Conservation (phyloP, 2,888 invertebrate species). For the Eristalis arbustorum region DNA sequence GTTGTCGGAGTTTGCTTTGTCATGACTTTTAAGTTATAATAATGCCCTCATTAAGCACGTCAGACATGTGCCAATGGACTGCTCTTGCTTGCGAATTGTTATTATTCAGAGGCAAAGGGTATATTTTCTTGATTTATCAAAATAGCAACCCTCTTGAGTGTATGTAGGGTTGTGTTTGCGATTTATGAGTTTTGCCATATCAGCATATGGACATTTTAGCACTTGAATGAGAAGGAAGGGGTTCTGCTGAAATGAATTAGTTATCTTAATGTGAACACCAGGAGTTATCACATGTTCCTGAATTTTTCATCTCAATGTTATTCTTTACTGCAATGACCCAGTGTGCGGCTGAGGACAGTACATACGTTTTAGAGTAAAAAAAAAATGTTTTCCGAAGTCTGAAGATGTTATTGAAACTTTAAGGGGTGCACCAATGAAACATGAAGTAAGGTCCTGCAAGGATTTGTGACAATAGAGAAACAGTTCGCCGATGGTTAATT, state of each 20-base stretch:
- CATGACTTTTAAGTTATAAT: constrained; percentile 21
- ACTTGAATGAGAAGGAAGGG: not conserved
- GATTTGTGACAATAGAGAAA: too few relatives aligned
- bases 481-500: too few relatives aligned
- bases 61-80: constrained; percentile 36
- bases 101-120: constrained; percentile 27
- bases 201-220: not conserved
- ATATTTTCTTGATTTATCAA: constrained; percentile 32
- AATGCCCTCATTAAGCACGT: constrained; percentile 24
- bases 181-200: constrained; percentile 16
- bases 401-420: too few relatives aligned
- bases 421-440: too few relatives aligned
- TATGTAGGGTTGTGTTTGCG: not conserved
- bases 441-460: too few relatives aligned
- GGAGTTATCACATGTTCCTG: not conserved
- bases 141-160: not conserved
- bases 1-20: not conserved
- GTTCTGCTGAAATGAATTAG: not conserved
- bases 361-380: too few relatives aligned
- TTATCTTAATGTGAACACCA: not conserved
- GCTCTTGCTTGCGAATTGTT: constrained; percentile 10
- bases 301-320: not conserved
- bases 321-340: not conserved
- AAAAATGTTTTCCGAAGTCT: too few relatives aligned
- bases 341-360: too few relatives aligned